phyloP scores from a whole-genome alignment of 1,140 invertebrate species.

The Octopus bimaculoides region DNA sequence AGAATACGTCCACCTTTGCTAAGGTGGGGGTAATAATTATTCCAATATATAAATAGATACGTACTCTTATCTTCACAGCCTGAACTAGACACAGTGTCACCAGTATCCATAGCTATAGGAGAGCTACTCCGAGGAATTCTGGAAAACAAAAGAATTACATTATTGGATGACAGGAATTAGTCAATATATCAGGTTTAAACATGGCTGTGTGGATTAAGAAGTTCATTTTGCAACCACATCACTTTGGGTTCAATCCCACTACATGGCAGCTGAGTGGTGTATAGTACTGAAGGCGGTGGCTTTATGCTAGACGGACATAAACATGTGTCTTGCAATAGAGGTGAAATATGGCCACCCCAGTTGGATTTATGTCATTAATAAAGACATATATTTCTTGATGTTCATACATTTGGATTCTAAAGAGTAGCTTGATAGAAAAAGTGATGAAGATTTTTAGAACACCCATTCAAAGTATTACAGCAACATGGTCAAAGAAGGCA shows the following conservation, averaged over 20 bases:
- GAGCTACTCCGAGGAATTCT: constrained; percentile 49
- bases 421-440: not conserved
- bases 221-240: not conserved
- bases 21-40: not conserved
- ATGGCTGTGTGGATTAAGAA: not conserved
- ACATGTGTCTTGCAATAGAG: no score
- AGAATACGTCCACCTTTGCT: not conserved
- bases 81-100: constrained; percentile 40
- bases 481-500: not conserved
- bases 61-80: constrained; percentile 47
- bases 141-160: not conserved
- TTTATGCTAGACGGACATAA: no score
- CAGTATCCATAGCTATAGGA: constrained; percentile 53
- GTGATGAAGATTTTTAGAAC: not conserved
- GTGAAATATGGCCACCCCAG: no score
- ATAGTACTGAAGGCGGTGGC: no score
- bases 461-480: not conserved
- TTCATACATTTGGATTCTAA: no score
- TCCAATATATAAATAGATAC: constrained; percentile 13
- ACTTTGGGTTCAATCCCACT: no score
- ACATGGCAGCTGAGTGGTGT: no score
- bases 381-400: no score
- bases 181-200: not conserved
- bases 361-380: no score
- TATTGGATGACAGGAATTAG: not conserved